Evolutionary conservation across 23 tunicate genomes (phyloP).

Genomic region (Botrylloides violaceus): DNA sequence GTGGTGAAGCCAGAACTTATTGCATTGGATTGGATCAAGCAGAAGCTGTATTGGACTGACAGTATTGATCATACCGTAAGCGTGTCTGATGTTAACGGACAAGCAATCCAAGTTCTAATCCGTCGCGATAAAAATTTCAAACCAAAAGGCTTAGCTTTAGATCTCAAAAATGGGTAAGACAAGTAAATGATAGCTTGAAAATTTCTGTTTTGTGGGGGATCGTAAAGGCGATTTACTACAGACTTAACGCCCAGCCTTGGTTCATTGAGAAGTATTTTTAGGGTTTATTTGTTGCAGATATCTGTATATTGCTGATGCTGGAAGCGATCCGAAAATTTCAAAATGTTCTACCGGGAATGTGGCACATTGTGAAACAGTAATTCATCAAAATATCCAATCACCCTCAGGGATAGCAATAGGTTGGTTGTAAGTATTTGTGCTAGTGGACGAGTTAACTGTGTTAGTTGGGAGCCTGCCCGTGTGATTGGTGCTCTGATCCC

Average conservation of each 20-base stretch:
- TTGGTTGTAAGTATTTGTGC: too few relatives aligned
- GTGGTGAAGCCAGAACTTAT: slow-evolving; percentile 9
- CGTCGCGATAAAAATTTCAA: slow-evolving; percentile 1
- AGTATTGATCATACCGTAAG: slow-evolving; percentile 2
- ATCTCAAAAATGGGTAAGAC: slow-evolving; percentile 41
- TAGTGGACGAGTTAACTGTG: too few relatives aligned
- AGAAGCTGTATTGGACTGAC: slow-evolving; percentile 33
- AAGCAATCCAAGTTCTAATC: background rate
- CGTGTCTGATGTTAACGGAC: slow-evolving; percentile 13
- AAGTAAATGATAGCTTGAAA: too few relatives aligned
- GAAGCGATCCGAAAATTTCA: slow-evolving; percentile 30
- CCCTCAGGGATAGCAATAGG: slow-evolving; percentile 37
- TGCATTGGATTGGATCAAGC: slow-evolving; percentile 34
- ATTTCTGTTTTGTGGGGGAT: too few relatives aligned
- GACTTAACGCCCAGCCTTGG: too few relatives aligned
- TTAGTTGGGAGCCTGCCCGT: too few relatives aligned
- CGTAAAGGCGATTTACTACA: too few relatives aligned
- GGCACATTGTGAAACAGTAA: slow-evolving; percentile 14
- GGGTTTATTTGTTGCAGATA: too few relatives aligned
- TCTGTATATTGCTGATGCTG: slow-evolving; percentile 31
- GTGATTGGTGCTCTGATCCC: too few relatives aligned
- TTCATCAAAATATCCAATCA: background rate
- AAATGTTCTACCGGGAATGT: slow-evolving; percentile 23
- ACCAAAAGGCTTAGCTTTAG: slow-evolving; percentile 19
- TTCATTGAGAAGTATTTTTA: too few relatives aligned